These are phyloP conservation scores for Philereme transversata DNA, from an alignment of 2,888 invertebrate species.

Conservation along the genomic window DNA sequence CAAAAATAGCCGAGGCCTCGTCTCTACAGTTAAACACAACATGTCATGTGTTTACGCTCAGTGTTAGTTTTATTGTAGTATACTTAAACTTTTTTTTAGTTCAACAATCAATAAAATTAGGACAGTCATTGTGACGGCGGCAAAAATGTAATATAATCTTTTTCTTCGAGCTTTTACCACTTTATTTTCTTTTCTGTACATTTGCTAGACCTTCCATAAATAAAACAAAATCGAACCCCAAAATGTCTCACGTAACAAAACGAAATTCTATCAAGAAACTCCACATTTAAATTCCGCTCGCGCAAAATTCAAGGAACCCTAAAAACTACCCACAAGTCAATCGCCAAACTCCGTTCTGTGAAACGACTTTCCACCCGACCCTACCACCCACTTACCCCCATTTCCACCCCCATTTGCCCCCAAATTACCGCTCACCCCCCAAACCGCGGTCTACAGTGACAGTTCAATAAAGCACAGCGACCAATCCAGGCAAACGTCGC, in stretches of 20 bases:
- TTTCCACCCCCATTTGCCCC: conserved; percentile 66
- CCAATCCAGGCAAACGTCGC: conserved; percentile 83
- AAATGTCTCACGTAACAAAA: conserved; percentile 26
- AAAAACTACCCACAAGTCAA: conserved; percentile 83
- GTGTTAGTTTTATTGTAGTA: too few relatives aligned
- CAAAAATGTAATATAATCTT: too few relatives aligned
- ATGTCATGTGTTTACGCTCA: too few relatives aligned
- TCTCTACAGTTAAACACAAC: too few relatives aligned
- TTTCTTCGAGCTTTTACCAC: too few relatives aligned
- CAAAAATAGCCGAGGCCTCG: too few relatives aligned
- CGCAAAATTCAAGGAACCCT: conserved; percentile 63
- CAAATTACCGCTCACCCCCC: conserved; percentile 77
- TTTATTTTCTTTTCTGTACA: too few relatives aligned
- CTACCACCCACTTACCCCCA: conserved; percentile 50
- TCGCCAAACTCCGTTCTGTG: conserved; percentile 79
- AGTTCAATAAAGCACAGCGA: conserved; percentile 82
- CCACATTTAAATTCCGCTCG: conserved; percentile 34
- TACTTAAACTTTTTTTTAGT: too few relatives aligned
- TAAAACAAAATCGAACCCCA: background rate
- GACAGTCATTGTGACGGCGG: too few relatives aligned
- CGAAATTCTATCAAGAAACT: conserved; percentile 15
- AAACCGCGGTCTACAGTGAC: conserved; percentile 81
- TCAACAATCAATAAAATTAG: too few relatives aligned
- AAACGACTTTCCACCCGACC: conserved; percentile 61
- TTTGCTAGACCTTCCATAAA: too few relatives aligned